phyloP scores from a whole-genome alignment of 2,797 vertebrate species.

The Ataeniobius toweri region DNA sequence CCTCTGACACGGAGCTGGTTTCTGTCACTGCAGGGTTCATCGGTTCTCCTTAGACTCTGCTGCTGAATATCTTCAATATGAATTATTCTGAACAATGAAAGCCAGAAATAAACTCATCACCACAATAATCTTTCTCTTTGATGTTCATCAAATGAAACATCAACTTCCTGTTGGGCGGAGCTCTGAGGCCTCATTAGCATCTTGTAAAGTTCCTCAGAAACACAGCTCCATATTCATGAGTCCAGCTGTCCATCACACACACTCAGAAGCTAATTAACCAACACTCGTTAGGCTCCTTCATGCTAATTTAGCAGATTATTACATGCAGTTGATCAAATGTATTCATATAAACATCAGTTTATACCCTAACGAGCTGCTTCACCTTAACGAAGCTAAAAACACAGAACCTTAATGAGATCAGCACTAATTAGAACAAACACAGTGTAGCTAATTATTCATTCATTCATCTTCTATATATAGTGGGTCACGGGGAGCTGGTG shows the following conservation, averaged over 20 bases:
- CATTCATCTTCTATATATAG: no score
- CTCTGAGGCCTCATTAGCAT: slow-evolving; percentile 26
- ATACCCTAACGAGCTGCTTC: slow-evolving; percentile 29
- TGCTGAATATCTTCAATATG: no score
- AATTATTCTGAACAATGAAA: no score
- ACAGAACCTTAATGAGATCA: slow-evolving; percentile 13
- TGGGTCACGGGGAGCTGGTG: no score
- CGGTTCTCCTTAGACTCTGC: no score
- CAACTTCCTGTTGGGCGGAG: slow-evolving; percentile 41
- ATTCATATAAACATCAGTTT: no score
- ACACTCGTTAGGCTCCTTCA: not conserved
- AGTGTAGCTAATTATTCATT: not conserved
- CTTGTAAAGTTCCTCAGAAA: slow-evolving; percentile 12
- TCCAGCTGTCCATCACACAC: not conserved
- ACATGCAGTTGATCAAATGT: no score
- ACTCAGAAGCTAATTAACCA: not conserved
- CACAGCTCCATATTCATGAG: not conserved
- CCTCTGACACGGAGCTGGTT: no score
- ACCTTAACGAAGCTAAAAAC: slow-evolving; percentile 20
- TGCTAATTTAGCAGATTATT: slow-evolving; percentile 6
- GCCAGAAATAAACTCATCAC: not conserved
- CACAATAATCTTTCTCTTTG: slow-evolving; percentile 36
- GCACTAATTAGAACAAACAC: slow-evolving; percentile 10
- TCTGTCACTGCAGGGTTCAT: no score
- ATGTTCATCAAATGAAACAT: slow-evolving; percentile 14